Conservation (phyloP, 2,797 vertebrate genomes). For the Phoxinus dragarum region DNA sequence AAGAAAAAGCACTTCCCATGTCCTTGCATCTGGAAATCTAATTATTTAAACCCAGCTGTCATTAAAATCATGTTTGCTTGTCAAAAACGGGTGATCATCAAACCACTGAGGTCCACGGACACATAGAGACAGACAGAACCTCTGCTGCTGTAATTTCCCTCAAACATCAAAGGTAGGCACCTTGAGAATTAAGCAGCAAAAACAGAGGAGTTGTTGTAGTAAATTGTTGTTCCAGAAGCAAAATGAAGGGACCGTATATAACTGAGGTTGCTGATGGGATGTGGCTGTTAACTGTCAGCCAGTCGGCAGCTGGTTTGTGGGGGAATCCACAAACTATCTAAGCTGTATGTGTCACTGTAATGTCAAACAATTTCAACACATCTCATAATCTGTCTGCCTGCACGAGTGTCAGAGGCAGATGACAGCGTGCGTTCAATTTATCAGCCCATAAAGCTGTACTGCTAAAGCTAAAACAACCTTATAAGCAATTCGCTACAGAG, state of each 20-base stretch:
- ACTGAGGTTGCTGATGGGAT: slow-evolving; percentile 10
- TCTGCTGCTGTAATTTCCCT: slow-evolving; percentile 26
- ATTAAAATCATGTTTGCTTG: slow-evolving; percentile 46
- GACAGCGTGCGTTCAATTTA: slow-evolving; percentile 35
- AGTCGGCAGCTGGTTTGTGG: slow-evolving; percentile 34
- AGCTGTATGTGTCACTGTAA: slow-evolving; percentile 37
- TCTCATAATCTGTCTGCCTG: slow-evolving; percentile 41
- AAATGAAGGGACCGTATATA: slow-evolving; percentile 19
- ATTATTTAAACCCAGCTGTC: slow-evolving; percentile 58
- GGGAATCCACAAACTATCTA: slow-evolving; percentile 23
- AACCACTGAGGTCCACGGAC: slow-evolving; percentile 19
- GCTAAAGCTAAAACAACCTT: slow-evolving; percentile 7
- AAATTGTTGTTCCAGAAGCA: slow-evolving; percentile 38
- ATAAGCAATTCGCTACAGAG: not conserved
- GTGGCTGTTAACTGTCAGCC: slow-evolving; percentile 20
- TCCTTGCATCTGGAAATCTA: slow-evolving; percentile 50
- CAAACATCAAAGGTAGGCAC: slow-evolving; percentile 26
- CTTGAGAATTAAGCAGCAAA: slow-evolving; percentile 28
- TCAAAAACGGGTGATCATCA: slow-evolving; percentile 33
- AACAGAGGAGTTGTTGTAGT: not conserved
- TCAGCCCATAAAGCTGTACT: slow-evolving; percentile 35
- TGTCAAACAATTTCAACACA: slow-evolving; percentile 51
- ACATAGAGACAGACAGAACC: slow-evolving; percentile 17
- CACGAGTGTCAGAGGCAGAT: slow-evolving; percentile 42
- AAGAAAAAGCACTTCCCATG: slow-evolving; percentile 2